phyloP scores from a whole-genome alignment of 2,797 vertebrate species.

The Prunella strophiata region DNA sequence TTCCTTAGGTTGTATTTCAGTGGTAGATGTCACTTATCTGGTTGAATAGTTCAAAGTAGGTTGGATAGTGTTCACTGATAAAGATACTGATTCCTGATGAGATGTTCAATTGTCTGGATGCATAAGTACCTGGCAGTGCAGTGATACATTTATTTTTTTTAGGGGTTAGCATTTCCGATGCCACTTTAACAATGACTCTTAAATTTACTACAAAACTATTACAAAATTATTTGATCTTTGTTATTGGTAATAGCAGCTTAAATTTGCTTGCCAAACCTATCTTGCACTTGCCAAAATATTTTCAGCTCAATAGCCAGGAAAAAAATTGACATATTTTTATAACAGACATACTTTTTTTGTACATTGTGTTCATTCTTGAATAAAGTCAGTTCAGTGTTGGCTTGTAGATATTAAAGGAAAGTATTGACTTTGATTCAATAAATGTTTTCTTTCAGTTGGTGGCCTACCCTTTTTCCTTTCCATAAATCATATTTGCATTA shows the following conservation, averaged over 20 bases:
- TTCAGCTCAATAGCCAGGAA: conserved; percentile 73
- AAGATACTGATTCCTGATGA: neutral
- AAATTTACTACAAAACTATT: neutral
- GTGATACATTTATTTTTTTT: neutral
- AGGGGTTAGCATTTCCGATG: neutral
- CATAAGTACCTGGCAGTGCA: neutral
- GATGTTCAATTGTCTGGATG: neutral
- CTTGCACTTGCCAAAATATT: conserved; percentile 75
- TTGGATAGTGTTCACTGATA: neutral
- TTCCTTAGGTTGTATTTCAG: neutral
- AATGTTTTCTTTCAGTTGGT: conserved; percentile 81
- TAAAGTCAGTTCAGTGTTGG: conserved; percentile 83
- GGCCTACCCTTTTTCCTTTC: conserved; percentile 46
- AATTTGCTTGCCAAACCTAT: conserved; percentile 59
- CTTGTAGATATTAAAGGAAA: conserved; percentile 85
- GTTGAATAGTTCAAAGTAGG: neutral
- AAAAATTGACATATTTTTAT: conserved; percentile 82
- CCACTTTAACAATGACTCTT: conserved; percentile 41
- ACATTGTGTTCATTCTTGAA: conserved; percentile 84
- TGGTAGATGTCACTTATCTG: neutral
- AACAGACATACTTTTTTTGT: conserved; percentile 84
- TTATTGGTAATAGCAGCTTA: conserved; percentile 36
- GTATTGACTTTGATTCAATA: conserved; percentile 84
- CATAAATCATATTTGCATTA: neutral
- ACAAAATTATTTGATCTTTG: conserved; percentile 41